Conservation (phyloP, 2,888 invertebrate species). For the Apodemia mormo region DNA sequence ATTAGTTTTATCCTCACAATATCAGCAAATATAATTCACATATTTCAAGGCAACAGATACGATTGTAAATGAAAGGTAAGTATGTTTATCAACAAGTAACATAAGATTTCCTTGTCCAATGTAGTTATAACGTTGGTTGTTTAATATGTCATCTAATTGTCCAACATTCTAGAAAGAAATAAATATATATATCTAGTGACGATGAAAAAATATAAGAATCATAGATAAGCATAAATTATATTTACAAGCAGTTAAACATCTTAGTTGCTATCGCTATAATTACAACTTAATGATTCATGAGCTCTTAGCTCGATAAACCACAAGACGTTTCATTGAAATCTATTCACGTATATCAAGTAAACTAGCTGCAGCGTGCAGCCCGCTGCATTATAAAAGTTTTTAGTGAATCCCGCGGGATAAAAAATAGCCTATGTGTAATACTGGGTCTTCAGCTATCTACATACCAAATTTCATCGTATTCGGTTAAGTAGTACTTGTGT, state of each 20-base stretch:
- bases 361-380: no score
- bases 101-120: slow-evolving; percentile 47
- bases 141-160: slow-evolving; percentile 13
- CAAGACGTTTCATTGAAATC: neutral
- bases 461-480: no score
- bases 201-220: neutral
- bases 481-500: no score
- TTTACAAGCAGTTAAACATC: slow-evolving; percentile 9
- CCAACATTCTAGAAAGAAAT: neutral
- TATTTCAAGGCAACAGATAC: slow-evolving; percentile 2
- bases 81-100: slow-evolving; percentile 49
- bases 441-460: no score
- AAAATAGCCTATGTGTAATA: no score
- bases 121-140: slow-evolving; percentile 5
- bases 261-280: neutral
- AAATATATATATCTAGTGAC: neutral
- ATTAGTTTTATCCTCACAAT: neutral
- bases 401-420: no score
- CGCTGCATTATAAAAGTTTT: no score
- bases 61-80: slow-evolving; percentile 19
- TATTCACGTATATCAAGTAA: no score
- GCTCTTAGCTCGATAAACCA: neutral
- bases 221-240: slow-evolving; percentile 13
- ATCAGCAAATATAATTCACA: neutral
- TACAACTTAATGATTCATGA: neutral